A percentile compares a stretch with the other conserved stretches of the same genome.
Evolutionary conservation across 2,113 vertebrate species (phyloP).

Genomic region (Xiphorhynchus elegans): DNA sequence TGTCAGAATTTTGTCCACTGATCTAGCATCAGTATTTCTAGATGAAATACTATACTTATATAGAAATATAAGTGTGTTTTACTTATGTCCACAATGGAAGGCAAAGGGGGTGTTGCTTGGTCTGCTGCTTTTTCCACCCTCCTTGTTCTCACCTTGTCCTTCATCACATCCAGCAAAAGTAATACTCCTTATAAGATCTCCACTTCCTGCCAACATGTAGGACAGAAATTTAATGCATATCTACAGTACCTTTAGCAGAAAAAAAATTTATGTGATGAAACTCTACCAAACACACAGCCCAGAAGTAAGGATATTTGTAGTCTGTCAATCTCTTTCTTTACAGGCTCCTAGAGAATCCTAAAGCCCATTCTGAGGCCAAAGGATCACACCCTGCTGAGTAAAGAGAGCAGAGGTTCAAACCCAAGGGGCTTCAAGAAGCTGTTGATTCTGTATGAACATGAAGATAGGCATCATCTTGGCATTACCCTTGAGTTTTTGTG

Average conservation of each 20-base stretch:
- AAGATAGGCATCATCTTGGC: neutral
- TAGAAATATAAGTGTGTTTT: neutral
- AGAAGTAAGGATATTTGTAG: neutral
- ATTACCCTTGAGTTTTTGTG: neutral
- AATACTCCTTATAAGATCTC: neutral
- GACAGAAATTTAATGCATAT: neutral
- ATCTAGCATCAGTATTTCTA: neutral
- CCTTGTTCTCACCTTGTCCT: neutral
- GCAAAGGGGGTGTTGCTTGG: neutral
- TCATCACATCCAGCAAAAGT: neutral
- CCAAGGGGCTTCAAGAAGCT: neutral
- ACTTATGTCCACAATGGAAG: neutral
- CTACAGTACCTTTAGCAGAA: neutral
- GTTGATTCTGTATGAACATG: neutral
- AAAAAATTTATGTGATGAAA: neutral
- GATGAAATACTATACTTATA: too few species aligned
- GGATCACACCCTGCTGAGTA: rapidly evolving
- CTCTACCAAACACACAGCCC: neutral
- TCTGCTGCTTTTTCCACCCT: neutral
- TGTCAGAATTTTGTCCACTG: neutral
- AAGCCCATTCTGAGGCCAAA: neutral
- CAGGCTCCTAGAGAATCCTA: neutral
- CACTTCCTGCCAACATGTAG: neutral
- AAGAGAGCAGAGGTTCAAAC: neutral
- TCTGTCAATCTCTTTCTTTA: neutral